These are phyloP conservation scores for Heliconius sara DNA, from an alignment of 2,888 invertebrate genomes.

Conservation along the genomic window DNA sequence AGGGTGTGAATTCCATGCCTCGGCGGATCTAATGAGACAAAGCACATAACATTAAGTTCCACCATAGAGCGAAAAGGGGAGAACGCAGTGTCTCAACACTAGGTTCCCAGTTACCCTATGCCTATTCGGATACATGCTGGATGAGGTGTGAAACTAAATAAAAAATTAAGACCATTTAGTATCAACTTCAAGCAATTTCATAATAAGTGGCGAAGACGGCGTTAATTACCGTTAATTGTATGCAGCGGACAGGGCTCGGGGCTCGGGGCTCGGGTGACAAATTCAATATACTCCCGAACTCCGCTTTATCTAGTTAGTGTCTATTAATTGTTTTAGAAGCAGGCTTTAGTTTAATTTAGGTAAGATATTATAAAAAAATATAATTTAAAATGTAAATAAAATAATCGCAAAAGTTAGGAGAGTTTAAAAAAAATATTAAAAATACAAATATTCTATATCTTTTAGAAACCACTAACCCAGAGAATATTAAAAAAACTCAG, in stretches of 20 bases:
- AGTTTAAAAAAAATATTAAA: no score
- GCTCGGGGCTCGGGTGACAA: slow-evolving; percentile 27
- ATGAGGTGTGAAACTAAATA: not conserved
- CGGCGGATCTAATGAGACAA: no score
- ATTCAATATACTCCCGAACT: slow-evolving; percentile 35
- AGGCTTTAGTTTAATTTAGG: not conserved
- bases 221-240: slow-evolving; percentile 50
- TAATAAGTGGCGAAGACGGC: slow-evolving; percentile 28
- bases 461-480: no score
- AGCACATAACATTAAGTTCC: no score
- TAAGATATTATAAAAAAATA: not conserved
- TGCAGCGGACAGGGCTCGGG: slow-evolving; percentile 44
- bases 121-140: not conserved
- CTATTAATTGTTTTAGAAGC: not conserved
- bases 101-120: not conserved
- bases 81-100: not conserved
- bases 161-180: not conserved
- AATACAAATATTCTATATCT: no score
- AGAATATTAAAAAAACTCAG: no score
- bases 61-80: no score
- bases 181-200: slow-evolving; percentile 12
- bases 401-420: no score
- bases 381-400: no score
- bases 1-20: no score
- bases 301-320: slow-evolving; percentile 19